Evolutionary conservation across 2,113 vertebrate species (phyloP).

Genomic region (Geococcyx californianus): DNA sequence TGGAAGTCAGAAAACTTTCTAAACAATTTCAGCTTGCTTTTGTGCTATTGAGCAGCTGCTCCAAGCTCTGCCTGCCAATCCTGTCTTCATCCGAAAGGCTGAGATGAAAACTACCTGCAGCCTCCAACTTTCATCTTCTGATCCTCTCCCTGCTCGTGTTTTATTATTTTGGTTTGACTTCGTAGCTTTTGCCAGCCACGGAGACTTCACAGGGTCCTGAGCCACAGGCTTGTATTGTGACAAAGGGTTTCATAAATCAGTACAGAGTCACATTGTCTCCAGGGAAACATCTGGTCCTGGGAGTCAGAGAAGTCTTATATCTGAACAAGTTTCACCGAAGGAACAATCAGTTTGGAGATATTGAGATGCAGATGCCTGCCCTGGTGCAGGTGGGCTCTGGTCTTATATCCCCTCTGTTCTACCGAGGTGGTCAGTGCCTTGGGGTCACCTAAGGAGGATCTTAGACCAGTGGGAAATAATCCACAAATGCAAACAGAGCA

Average conservation of each 20-base stretch:
- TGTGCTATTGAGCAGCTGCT: not conserved
- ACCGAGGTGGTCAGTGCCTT: accelerated
- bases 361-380: not conserved
- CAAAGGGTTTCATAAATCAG: not conserved
- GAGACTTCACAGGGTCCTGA: not conserved
- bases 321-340: not conserved
- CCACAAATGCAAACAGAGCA: not conserved
- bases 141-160: not conserved
- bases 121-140: not conserved
- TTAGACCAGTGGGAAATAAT: not conserved
- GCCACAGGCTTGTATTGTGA: not conserved
- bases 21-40: not conserved
- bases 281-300: not conserved
- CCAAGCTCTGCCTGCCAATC: not conserved
- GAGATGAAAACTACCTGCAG: not conserved
- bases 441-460: not conserved
- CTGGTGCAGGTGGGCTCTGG: not conserved
- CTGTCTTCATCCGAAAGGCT: not conserved
- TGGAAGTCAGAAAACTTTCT: not conserved
- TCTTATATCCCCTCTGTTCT: not conserved
- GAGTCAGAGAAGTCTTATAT: not conserved
- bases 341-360: not conserved
- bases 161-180: not conserved
- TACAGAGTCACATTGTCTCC: not conserved
- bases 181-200: not conserved